phyloP scores from a whole-genome alignment of 2,888 invertebrate genomes.

The Neria commutata region DNA sequence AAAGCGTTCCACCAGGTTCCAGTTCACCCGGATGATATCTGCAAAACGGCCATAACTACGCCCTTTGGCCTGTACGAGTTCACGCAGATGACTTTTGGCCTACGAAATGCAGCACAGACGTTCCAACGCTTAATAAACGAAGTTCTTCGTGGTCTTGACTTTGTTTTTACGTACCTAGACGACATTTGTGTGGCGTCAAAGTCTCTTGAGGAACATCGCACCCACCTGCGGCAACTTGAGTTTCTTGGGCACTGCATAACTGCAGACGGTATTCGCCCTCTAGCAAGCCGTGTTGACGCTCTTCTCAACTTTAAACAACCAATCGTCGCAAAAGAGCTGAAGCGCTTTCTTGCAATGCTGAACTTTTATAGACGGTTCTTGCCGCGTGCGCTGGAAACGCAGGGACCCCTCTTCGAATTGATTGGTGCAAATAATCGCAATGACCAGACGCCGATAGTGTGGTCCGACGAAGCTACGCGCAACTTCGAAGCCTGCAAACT shows the following conservation, averaged over 20 bases:
- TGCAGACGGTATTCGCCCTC: background rate
- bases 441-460: constrained; percentile 1
- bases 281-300: constrained; percentile 7
- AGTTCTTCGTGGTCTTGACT: background rate
- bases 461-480: constrained; percentile 3
- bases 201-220: background rate
- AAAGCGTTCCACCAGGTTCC: constrained; percentile 21
- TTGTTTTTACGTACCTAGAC: background rate
- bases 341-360: constrained; percentile 7
- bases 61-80: background rate
- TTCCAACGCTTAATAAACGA: constrained; percentile 2
- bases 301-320: constrained; percentile 9
- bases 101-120: constrained; percentile 5
- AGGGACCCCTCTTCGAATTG: constrained; percentile 3
- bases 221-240: background rate
- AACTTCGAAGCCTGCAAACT: constrained; percentile 14
- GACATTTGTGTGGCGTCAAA: background rate
- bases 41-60: background rate
- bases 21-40: background rate
- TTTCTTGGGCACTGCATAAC: background rate
- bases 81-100: background rate
- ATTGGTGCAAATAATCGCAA: constrained; percentile 10
- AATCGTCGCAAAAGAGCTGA: constrained; percentile 10
- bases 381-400: constrained; percentile 9
- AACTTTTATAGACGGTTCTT: constrained; percentile 13